Base-by-base conservation (phyloP, 2,113 vertebrate species). In the Zosterops japonicus region DNA sequence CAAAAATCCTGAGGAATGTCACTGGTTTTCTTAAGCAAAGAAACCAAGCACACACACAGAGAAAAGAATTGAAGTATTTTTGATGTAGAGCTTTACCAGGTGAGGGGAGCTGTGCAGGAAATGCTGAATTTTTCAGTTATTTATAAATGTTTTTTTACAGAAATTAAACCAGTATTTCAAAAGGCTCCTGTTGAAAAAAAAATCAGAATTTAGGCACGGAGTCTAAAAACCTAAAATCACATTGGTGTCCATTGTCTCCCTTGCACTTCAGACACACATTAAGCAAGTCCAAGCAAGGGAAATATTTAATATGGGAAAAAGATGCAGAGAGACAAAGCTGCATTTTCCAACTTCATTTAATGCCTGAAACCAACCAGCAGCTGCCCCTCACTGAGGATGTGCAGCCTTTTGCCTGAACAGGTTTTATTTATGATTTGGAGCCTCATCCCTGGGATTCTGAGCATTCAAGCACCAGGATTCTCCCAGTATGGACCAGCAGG, bases 401-500 rank as follows among this genome's bases (percentile, higher is more conserved):
- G 28, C 64, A 61, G 16, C 8, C 50, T 74, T 44, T 8, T 4
- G 24, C 1, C 19, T 2, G 57, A 41, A 2, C 17, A 20, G n/a
- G 25, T 24, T 50, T 50, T 46, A 12, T 49, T 49, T 17, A 29
- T 8, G n/a, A n/a, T 3, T 16, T 60, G 14, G 5, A 41, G 25
- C 33, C 35, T 36, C 35, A 27, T 6, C 64, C 39, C 35, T 4
- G 59, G 5, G 7, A 55, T 6, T 6, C 0, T 0, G 39, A 33
- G 35, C 5, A 44, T 27, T 9, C 41, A 1, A 2, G 41, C 16
- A 39, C 24, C 57, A 50, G 35, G 46, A 21, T 7, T 22, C 14
- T 56, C 41, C 44, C 59, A 41, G 13, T 1, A 9, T 0, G 3
- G 14, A 52, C 10, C 2, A 0, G 6, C 4, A 2, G 24, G 36